Percentiles rank a stretch among this genome's conserved stretches.
Conservation (phyloP, 1,140 invertebrate genomes). For the Drosophila ohnishii region DNA sequence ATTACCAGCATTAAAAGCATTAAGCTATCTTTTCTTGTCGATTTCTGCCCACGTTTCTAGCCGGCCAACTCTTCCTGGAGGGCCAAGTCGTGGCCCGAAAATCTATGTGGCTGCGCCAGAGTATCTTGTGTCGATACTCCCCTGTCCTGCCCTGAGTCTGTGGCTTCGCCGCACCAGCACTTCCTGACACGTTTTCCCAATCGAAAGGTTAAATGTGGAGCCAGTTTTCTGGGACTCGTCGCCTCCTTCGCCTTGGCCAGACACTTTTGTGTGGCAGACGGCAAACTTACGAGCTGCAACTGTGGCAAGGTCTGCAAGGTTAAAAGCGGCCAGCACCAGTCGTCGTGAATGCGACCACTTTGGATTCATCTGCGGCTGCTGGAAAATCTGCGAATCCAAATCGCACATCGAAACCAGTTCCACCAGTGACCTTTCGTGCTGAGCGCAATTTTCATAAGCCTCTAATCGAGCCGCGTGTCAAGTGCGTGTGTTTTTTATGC, state of each 20-base stretch:
- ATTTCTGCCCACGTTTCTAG: slow-evolving; percentile 27
- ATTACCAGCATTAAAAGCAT: slow-evolving; percentile 35
- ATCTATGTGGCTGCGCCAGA: slow-evolving; percentile 4
- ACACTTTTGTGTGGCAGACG: slow-evolving; percentile 18
- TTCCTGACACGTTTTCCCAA: slow-evolving; percentile 66
- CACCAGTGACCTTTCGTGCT: slow-evolving; percentile 70
- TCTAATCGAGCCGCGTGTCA: slow-evolving; percentile 60
- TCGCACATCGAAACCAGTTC: slow-evolving; percentile 60
- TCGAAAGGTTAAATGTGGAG: slow-evolving; percentile 66
- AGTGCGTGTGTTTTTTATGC: slow-evolving; percentile 56
- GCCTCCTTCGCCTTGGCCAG: slow-evolving; percentile 75
- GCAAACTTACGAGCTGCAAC: slow-evolving; percentile 59
- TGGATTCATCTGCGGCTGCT: slow-evolving; percentile 34
- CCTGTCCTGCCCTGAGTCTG: slow-evolving; percentile 26
- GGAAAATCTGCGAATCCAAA: slow-evolving; percentile 42
- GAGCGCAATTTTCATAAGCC: slow-evolving; percentile 65
- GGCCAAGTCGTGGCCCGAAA: slow-evolving; percentile 41
- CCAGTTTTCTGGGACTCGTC: slow-evolving; percentile 22
- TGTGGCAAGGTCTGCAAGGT: slow-evolving; percentile 80
- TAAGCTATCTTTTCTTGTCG: slow-evolving; percentile 19
- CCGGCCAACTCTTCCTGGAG: slow-evolving; percentile 22
- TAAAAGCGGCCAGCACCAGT: slow-evolving; percentile 48
- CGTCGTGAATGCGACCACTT: slow-evolving; percentile 51
- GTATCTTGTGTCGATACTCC: slow-evolving; percentile 2
- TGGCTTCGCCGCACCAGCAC: slow-evolving; percentile 43